These are phyloP conservation scores for Strongylocentrotus purpuratus DNA, from an alignment of 35 echinoderm and acorn worm genomes.

Conservation along the genomic window DNA sequence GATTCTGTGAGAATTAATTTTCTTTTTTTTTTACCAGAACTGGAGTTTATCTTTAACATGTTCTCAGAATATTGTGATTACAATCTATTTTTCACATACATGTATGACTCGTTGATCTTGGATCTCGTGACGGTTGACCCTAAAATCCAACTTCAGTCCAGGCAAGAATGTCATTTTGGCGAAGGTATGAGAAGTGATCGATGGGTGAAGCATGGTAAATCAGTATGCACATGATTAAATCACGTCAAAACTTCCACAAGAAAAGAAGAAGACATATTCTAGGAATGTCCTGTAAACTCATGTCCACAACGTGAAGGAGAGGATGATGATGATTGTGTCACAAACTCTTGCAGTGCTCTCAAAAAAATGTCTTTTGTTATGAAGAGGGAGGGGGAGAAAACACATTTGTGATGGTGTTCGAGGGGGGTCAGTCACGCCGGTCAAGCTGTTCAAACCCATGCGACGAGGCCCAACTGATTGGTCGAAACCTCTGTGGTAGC, in stretches of 20 bases:
- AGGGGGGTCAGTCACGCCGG: background rate
- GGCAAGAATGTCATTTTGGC: background rate
- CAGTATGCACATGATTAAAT: slow-evolving; percentile 1
- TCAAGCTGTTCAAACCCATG: background rate
- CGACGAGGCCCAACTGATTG: background rate
- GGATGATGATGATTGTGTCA: slow-evolving; percentile 3
- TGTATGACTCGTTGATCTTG: too few relatives aligned
- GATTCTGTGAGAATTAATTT: too few relatives aligned
- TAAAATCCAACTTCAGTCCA: too few relatives aligned
- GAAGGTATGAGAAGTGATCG: background rate
- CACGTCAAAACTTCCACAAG: background rate
- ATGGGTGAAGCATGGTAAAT: background rate
- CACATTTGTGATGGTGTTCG: background rate
- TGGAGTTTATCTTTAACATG: too few relatives aligned
- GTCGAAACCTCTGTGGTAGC: background rate
- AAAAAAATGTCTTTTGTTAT: background rate
- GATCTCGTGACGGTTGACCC: too few relatives aligned
- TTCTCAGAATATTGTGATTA: too few relatives aligned
- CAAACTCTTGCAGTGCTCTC: background rate
- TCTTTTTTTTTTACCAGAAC: too few relatives aligned
- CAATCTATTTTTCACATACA: too few relatives aligned
- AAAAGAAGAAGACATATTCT: background rate
- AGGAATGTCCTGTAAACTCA: background rate
- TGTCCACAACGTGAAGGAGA: background rate
- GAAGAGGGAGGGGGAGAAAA: background rate